A percentile compares a stretch with the other conserved stretches of the same genome.
phyloP scores from a whole-genome alignment of 2,113 vertebrate species.

The Tachysurus vachellii region DNA sequence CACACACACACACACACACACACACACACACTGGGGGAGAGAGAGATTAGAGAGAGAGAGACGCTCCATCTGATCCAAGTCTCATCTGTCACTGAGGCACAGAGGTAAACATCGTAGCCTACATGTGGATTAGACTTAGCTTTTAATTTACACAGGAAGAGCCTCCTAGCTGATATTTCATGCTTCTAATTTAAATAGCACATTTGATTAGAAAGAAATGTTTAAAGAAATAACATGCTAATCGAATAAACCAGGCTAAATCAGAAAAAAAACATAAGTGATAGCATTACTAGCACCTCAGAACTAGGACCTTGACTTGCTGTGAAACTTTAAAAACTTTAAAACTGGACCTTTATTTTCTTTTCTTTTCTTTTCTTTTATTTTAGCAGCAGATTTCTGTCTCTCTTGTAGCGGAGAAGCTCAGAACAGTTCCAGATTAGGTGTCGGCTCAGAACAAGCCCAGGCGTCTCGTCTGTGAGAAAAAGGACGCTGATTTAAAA shows the following conservation, averaged over 20 bases:
- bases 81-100: conserved; percentile 21
- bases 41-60: background rate
- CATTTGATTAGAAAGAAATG: background rate
- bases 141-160: conserved; percentile 9
- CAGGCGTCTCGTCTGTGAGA: background rate
- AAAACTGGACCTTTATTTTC: background rate
- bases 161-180: background rate
- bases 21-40: background rate
- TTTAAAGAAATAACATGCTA: background rate
- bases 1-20: background rate
- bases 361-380: background rate
- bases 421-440: background rate
- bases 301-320: background rate
- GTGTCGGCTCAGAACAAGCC: background rate
- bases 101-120: background rate
- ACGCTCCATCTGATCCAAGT: background rate
- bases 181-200: background rate
- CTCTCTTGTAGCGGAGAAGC: background rate
- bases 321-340: background rate
- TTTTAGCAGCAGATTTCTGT: background rate
- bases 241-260: background rate
- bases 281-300: background rate
- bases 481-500: conserved; percentile 7
- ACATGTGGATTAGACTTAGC: background rate
- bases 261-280: background rate